These are phyloP conservation scores for Drosophila oshimai DNA, from an alignment of 1,140 invertebrate genomes.

Conservation along the genomic window DNA sequence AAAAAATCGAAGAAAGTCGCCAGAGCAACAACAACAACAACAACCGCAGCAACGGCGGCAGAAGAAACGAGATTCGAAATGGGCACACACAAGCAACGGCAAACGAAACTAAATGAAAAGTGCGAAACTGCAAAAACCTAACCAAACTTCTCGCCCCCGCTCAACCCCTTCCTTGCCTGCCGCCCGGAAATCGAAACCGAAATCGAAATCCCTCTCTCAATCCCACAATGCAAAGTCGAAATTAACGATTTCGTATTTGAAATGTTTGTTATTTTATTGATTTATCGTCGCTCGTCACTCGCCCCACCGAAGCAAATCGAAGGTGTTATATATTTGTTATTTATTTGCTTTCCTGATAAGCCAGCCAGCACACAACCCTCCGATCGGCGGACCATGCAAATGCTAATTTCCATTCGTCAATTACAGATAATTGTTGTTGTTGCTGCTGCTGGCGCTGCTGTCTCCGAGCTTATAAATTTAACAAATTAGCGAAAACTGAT, in stretches of 20 bases:
- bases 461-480: constrained; percentile 69
- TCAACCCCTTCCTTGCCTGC: neutral
- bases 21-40: constrained; percentile 52
- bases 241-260: constrained; percentile 54
- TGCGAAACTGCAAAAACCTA: constrained; percentile 59
- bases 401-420: constrained; percentile 69
- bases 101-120: constrained; percentile 75
- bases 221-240: constrained; percentile 36
- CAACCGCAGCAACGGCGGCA: constrained; percentile 11
- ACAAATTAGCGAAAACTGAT: constrained; percentile 77
- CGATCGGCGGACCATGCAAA: constrained; percentile 30
- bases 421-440: constrained; percentile 35
- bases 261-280: constrained; percentile 71
- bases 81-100: constrained; percentile 64
- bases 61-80: constrained; percentile 71
- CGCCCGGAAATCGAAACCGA: constrained; percentile 36
- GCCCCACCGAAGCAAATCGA: constrained; percentile 41
- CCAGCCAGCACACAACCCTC: constrained; percentile 1
- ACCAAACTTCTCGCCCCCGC: constrained; percentile 59
- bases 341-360: constrained; percentile 78
- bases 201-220: too few species aligned
- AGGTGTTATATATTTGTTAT: constrained; percentile 77
- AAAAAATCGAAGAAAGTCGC: constrained; percentile 77
- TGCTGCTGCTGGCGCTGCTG: constrained; percentile 27
- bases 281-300: constrained; percentile 54